Conservation (phyloP, 2,797 vertebrate species). For the Staurois parvus region DNA sequence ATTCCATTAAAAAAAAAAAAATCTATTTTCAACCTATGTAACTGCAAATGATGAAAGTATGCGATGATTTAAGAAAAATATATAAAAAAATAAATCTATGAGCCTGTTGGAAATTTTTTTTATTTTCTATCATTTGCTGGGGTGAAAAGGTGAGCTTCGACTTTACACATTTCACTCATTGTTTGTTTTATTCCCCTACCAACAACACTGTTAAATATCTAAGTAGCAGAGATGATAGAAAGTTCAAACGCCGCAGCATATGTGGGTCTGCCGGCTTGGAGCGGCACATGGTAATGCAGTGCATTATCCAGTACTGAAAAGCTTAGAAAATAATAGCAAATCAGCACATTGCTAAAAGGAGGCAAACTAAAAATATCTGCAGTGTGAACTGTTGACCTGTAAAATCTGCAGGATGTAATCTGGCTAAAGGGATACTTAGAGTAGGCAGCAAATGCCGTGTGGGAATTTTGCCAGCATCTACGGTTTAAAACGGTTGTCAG, state of each 20-base stretch:
- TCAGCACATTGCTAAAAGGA: constrained; percentile 61
- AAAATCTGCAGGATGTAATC: constrained; percentile 72
- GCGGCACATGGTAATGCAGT: neutral
- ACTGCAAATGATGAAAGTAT: no score
- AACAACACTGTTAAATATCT: no score
- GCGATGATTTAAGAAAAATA: no score
- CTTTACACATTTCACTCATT: no score
- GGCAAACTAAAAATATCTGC: constrained; percentile 70
- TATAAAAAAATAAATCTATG: no score
- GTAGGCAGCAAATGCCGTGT: constrained; percentile 75
- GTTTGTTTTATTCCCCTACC: no score
- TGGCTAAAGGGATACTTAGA: constrained; percentile 74
- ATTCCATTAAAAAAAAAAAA: no score
- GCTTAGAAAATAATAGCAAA: constrained; percentile 42
- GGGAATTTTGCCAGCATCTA: constrained; percentile 54
- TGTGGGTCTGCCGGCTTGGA: neutral
- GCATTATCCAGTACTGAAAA: constrained; percentile 15
- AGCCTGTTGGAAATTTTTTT: no score
- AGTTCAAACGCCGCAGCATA: neutral
- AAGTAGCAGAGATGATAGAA: neutral
- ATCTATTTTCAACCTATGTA: no score
- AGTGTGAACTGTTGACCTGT: constrained; percentile 74
- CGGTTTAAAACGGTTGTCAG: constrained; percentile 58
- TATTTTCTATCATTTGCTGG: no score
- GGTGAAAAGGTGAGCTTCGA: no score